Evolutionary conservation across 2,113 vertebrate species (phyloP), one percentile per base, ranked within the genome.

Genomic region (Isurus oxyrinchus): DNA sequence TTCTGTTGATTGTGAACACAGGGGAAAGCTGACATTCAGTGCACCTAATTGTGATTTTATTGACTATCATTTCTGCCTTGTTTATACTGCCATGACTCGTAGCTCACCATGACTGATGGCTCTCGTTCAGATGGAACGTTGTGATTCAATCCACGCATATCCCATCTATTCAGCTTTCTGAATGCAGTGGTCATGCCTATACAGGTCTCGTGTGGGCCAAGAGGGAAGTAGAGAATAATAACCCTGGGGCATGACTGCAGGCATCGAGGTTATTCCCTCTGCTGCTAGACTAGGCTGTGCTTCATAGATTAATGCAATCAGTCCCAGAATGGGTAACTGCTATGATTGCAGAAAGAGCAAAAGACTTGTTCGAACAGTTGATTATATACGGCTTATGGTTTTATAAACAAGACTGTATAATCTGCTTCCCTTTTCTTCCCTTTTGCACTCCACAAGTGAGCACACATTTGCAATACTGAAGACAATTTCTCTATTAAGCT

Each of bases 401-500:
- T 95, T 95, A 95, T 55, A 76, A 69, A 95, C 53, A 35, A 53
- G 23, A 95, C 44, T 16, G 66, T 69, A 66, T 67, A 25, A 95
- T 72, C 44, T 35, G 67, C 63, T 35, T 95, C 25, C 55, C 40
- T 59, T 53, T 90, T 3, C 23, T 69, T 95, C 67, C 44, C 49
- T 72, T 53, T 27, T 59, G 31, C 94, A 14, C 40, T 49, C 66
- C 67, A 16, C 25, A 11, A 95, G 49, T 53, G 49, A 49, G n/a
- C 69, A 95, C 61, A 72, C 13, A 95, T 69, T 72, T 95, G 67
- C 94, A 95, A 76, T 95, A 95, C 14, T 31, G 31, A 35, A 69
- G 44, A 76, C 99, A 99, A 99, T 99, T 99, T 99, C 98, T 98
- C 99, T 98, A 98, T 97, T 98, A 98, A 98, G 98, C 98, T 98